A percentile compares a stretch with the other conserved stretches of the same genome.
These are phyloP conservation scores for Synanceia verrucosa DNA, from an alignment of 2,797 vertebrate genomes.

Conservation along the genomic window DNA sequence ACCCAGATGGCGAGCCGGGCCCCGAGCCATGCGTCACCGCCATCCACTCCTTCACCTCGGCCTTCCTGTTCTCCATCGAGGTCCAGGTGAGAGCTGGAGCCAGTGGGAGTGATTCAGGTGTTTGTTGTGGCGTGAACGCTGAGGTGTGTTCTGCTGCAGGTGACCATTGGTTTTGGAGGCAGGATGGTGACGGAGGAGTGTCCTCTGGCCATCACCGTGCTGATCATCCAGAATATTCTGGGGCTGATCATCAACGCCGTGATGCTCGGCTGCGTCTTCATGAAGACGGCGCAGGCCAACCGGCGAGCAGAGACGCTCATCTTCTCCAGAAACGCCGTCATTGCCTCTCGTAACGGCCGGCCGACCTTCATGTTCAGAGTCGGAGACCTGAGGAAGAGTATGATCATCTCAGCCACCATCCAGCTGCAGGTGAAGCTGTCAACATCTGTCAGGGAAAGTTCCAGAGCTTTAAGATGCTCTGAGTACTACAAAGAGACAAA, in stretches of 20 bases:
- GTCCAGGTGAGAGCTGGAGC: constrained; percentile 85
- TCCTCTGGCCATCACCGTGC: constrained; percentile 90
- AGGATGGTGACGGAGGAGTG: constrained; percentile 99
- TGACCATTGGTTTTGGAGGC: constrained; percentile 97
- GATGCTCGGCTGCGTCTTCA: constrained; percentile 98
- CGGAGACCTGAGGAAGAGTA: constrained; percentile 96
- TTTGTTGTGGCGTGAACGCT: neutral
- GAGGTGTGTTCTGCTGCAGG: constrained; percentile 62
- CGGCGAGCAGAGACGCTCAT: constrained; percentile 94
- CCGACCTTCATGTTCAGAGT: constrained; percentile 96
- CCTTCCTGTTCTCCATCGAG: constrained; percentile 98
- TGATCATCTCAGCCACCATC: constrained; percentile 96
- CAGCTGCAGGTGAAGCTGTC: constrained; percentile 86
- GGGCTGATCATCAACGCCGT: constrained; percentile 97
- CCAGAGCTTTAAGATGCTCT: too few relatives aligned
- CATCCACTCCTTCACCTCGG: constrained; percentile 93
- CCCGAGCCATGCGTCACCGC: constrained; percentile 82
- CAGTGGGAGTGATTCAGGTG: neutral
- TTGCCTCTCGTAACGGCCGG: constrained; percentile 89
- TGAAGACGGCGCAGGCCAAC: constrained; percentile 98
- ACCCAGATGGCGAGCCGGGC: constrained; percentile 58
- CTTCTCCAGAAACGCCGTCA: constrained; percentile 94
- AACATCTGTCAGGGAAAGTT: neutral
- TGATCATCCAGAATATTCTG: constrained; percentile 97
- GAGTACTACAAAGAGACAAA: neutral